Evolutionary conservation across 1,140 invertebrate species (phyloP), one percentile per base, ranked within the genome.

Genomic region (Drosophila oshimai): DNA sequence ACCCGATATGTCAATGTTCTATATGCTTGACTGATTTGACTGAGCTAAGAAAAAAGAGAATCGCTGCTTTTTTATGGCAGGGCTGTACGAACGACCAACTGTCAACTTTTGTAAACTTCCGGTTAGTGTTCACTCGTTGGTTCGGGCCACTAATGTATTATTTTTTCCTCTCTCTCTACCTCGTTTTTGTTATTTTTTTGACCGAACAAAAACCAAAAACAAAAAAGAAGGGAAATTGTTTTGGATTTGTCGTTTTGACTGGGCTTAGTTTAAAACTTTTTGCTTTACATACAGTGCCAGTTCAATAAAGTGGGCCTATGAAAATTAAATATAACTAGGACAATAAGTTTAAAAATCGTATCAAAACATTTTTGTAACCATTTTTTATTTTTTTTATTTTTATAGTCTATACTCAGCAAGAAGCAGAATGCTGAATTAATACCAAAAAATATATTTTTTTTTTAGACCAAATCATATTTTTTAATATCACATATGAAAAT

Each of bases 81-180:
- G 15, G 58, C 36, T 55, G 64, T 45, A 45, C 58, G 41, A 67
- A 61, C 55, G 71, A 80, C 71, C 80, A 60, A 67, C 75, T 86
- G 81, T 75, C 81, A 75, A 87, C 75, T 87, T 87, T 68, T 72
- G 71, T 84, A 67, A 86, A 84, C 80, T 84, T 84, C 80, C 80
- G 80, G 80, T 86, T 65, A 37, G 29, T 4, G 20, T 15, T 62
- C 28, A 58, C 58, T 84, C 74, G 73, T 77, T 86, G 50, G 75
- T 71, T 79, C 29, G 39, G 54, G 54, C 37, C 70, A 83, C 65
- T 86, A 78, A 74, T 78, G 69, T 50, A 65, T 58, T 74, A 47
- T 81, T 68, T 39, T 71, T 71, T 58, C 53, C 37, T 36, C n/a
- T n/a, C n/a, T n/a, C n/a, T n/a, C n/a, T 57, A 3, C 20, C 22